phyloP scores from a whole-genome alignment of 2,113 vertebrate genomes.

The Dissostichus mawsoni region DNA sequence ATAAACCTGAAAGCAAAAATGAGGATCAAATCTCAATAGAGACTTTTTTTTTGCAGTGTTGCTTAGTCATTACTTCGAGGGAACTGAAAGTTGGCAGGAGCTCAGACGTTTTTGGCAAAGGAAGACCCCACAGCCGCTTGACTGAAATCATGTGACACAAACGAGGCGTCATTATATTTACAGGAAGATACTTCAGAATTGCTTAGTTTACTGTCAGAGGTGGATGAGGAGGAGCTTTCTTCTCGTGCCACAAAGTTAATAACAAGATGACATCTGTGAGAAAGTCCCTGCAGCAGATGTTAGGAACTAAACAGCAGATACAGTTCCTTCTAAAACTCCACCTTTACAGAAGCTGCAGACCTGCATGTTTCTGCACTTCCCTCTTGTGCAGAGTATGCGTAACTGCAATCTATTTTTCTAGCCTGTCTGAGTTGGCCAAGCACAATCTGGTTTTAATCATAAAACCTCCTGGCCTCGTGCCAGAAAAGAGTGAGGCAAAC shows the following conservation, averaged over 20 bases:
- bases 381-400: conserved; percentile 83
- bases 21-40: conserved; percentile 8
- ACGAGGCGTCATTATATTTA: conserved; percentile 59
- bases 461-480: conserved; percentile 73
- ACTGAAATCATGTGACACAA: conserved; percentile 64
- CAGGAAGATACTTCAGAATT: conserved; percentile 55
- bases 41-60: conserved; percentile 48
- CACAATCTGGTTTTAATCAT: conserved; percentile 86
- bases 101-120: conserved; percentile 61
- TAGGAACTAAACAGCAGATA: conserved; percentile 14
- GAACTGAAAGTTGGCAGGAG: conserved; percentile 57
- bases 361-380: conserved; percentile 63
- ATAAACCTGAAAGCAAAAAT: conserved; percentile 8
- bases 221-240: conserved; percentile 46
- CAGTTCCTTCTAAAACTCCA: conserved; percentile 27
- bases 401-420: conserved; percentile 80
- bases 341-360: conserved; percentile 47
- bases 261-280: conserved; percentile 45
- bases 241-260: conserved; percentile 43
- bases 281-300: conserved; percentile 34
- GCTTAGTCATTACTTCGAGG: conserved; percentile 65
- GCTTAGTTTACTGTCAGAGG: conserved; percentile 43
- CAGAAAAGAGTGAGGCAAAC: conserved; percentile 72
- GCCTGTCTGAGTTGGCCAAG: conserved; percentile 63
- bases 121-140: conserved; percentile 50